A percentile compares a stretch with the other conserved stretches of the same genome.
Evolutionary conservation across 2,888 invertebrate species (phyloP).

Genomic region (Ephialtes manifestator): DNA sequence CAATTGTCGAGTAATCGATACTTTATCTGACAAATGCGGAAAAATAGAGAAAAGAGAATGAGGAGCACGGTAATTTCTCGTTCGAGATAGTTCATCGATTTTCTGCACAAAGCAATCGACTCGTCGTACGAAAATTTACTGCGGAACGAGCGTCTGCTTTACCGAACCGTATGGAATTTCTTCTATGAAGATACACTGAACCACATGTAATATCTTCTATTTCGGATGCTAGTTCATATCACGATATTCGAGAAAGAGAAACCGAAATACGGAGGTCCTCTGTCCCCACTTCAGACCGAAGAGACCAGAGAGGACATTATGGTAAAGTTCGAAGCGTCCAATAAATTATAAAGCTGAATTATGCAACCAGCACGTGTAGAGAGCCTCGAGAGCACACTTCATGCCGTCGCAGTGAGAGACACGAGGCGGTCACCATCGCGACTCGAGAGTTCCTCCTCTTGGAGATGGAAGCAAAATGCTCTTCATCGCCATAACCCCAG

Average conservation of each 20-base stretch:
- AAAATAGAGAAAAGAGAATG: slow-evolving; percentile 30
- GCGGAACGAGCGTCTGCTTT: not conserved
- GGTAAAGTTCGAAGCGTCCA: slow-evolving; percentile 45
- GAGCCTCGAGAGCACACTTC: slow-evolving; percentile 19
- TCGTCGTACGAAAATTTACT: slow-evolving; percentile 15
- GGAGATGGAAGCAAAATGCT: slow-evolving; percentile 19
- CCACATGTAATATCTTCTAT: not conserved
- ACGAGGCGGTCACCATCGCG: slow-evolving; percentile 38
- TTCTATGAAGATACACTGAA: not conserved
- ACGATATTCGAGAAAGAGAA: not conserved
- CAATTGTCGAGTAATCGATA: slow-evolving; percentile 53
- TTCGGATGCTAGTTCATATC: not conserved
- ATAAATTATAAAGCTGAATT: slow-evolving; percentile 57
- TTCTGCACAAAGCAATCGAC: not conserved
- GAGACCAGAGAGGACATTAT: not conserved
- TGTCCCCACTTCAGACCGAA: not conserved
- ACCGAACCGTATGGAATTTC: not conserved
- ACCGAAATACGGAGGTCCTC: not conserved
- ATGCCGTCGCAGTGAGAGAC: slow-evolving; percentile 4
- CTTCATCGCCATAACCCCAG: not conserved
- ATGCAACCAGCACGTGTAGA: slow-evolving; percentile 41
- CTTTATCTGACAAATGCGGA: slow-evolving; percentile 48
- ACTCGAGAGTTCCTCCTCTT: slow-evolving; percentile 45
- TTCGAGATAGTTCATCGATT: slow-evolving; percentile 28
- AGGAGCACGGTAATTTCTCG: slow-evolving; percentile 31